phyloP scores from a whole-genome alignment of 2,888 invertebrate species.

The Argyresthia goedartella region DNA sequence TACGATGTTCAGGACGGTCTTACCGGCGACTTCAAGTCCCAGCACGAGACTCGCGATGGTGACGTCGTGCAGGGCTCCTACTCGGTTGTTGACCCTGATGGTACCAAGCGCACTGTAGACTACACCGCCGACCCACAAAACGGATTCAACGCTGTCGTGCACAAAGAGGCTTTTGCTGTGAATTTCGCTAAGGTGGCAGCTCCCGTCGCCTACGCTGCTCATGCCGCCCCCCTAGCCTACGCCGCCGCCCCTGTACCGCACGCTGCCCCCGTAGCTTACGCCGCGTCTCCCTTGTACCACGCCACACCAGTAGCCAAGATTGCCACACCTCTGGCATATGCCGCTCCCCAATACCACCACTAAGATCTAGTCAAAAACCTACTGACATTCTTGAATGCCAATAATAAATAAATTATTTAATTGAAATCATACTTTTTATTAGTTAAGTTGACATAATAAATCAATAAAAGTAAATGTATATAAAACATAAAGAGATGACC shows the following conservation, averaged over 20 bases:
- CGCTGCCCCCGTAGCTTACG: conserved; percentile 12
- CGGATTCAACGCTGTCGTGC: conserved; percentile 49
- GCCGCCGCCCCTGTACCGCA: conserved; percentile 14
- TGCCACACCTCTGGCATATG: too few relatives aligned
- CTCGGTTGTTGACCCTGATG: conserved; percentile 75
- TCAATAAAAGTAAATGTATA: too few relatives aligned
- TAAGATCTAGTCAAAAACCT: too few relatives aligned
- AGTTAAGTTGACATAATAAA: too few relatives aligned
- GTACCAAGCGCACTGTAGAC: conserved; percentile 72
- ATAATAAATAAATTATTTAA: too few relatives aligned
- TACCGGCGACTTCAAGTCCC: conserved; percentile 67
- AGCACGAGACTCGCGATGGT: conserved; percentile 70
- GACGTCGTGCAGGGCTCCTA: conserved; percentile 76
- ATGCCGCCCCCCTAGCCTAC: conserved; percentile 15
- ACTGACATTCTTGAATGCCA: too few relatives aligned
- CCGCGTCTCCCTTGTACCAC: conserved; percentile 19
- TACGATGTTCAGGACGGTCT: conserved; percentile 78
- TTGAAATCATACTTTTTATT: too few relatives aligned
- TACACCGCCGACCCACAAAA: conserved; percentile 59
- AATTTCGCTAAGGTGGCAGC: conserved; percentile 42
- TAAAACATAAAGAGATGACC: too few relatives aligned
- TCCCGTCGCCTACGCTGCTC: conserved; percentile 28
- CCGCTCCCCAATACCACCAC: conserved; percentile 37
- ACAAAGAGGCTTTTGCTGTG: conserved; percentile 66
- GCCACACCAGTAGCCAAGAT: too few relatives aligned